phyloP scores from a whole-genome alignment of 2,797 vertebrate genomes.

The Hypotaenidia philippensis region DNA sequence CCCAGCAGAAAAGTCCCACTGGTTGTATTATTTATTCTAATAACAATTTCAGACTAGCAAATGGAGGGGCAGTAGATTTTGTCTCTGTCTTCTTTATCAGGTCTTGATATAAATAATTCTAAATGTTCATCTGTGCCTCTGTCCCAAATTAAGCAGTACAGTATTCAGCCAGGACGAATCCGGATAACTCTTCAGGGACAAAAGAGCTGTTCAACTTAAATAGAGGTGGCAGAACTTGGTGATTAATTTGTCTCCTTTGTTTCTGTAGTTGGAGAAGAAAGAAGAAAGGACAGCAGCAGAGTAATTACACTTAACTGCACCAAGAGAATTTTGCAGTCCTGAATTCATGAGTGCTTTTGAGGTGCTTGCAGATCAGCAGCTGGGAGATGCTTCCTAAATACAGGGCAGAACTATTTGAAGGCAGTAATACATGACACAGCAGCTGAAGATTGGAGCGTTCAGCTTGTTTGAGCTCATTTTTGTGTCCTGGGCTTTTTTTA shows the following conservation, averaged over 20 bases:
- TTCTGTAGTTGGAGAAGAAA: not conserved
- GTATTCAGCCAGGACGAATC: not conserved
- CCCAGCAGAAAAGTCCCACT: not conserved
- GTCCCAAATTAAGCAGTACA: not conserved
- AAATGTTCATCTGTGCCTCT: not conserved
- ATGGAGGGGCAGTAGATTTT: not conserved
- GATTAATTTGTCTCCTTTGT: constrained; percentile 30
- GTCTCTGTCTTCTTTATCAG: not conserved
- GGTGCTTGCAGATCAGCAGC: not conserved
- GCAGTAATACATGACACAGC: not conserved
- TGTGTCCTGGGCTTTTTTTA: not conserved
- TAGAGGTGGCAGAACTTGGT: constrained; percentile 19
- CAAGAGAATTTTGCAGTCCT: not conserved
- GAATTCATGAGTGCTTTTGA: not conserved
- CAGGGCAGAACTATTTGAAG: not conserved
- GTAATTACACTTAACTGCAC: constrained; percentile 23
- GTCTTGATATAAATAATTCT: not conserved
- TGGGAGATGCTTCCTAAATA: not conserved
- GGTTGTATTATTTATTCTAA: not conserved
- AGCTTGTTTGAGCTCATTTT: not conserved
- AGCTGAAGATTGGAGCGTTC: not conserved
- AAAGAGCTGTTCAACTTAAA: constrained; percentile 15
- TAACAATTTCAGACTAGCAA: not conserved
- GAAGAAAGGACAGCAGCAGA: not conserved
- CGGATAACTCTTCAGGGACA: not conserved